These are phyloP conservation scores for Hoplias malabaricus DNA, from an alignment of 2,113 vertebrate species.

Conservation along the genomic window DNA sequence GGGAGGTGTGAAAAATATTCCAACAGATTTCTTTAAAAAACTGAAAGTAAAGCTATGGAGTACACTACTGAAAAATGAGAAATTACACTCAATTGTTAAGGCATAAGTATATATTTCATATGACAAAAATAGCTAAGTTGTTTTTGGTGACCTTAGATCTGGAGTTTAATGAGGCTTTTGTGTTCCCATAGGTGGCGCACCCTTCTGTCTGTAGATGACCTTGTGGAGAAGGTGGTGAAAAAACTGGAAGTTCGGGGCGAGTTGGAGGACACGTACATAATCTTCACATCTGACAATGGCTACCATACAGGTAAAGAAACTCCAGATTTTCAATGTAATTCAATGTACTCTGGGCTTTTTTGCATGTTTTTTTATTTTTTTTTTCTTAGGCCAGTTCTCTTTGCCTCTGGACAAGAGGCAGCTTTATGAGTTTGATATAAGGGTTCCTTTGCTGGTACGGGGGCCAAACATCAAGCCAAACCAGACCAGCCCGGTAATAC, in stretches of 20 bases:
- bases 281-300: slow-evolving; percentile 97
- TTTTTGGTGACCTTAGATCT: too few species aligned
- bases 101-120: too few species aligned
- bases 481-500: slow-evolving; percentile 63
- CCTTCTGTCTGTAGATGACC: slow-evolving; percentile 93
- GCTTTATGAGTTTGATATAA: slow-evolving; percentile 97
- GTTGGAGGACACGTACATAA: slow-evolving; percentile 88
- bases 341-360: too few species aligned
- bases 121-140: too few species aligned
- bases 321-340: not conserved
- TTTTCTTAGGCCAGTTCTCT: slow-evolving; percentile 88
- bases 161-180: not conserved
- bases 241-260: slow-evolving; percentile 82
- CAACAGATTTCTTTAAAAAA: too few species aligned
- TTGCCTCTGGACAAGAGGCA: slow-evolving; percentile 95
- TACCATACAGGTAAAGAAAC: slow-evolving; percentile 86
- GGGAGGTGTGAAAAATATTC: too few species aligned
- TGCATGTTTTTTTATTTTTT: not conserved
- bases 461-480: slow-evolving; percentile 93
- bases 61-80: too few species aligned
- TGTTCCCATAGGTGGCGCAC: slow-evolving; percentile 86
- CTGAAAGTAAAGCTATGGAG: too few species aligned
- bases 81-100: too few species aligned
- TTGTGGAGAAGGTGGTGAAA: slow-evolving; percentile 90
- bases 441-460: slow-evolving; percentile 91